Evolutionary conservation across 53 echinoderm and acorn worm species (phyloP).

Genomic region (Patiria pectinifera): DNA sequence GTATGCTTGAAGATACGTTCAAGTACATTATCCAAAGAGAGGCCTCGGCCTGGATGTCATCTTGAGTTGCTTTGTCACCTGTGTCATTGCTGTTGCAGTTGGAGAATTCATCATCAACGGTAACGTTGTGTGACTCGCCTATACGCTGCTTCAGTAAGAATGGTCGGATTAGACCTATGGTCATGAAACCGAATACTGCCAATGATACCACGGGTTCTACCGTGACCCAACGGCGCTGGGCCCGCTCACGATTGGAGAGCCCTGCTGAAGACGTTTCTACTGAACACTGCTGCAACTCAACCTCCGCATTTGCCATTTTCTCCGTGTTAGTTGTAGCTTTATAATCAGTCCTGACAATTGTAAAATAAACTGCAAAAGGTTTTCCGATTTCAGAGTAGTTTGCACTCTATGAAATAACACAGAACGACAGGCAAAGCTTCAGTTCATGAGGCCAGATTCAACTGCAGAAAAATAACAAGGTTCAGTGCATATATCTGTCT

Average conservation of each 20-base stretch:
- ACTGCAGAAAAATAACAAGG: no score
- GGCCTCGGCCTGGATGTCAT: conserved; percentile 54
- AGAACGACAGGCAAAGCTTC: no score
- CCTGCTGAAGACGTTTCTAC: no score
- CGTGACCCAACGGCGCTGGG: conserved; percentile 49
- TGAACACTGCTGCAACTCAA: neutral
- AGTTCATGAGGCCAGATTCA: no score
- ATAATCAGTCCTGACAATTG: no score
- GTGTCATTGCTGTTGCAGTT: neutral
- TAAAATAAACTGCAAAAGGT: no score
- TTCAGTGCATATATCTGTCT: no score
- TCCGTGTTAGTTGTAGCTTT: neutral
- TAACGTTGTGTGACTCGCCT: conserved; percentile 31
- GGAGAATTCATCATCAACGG: neutral
- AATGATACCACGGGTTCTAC: conserved; percentile 53
- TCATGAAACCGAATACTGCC: neutral
- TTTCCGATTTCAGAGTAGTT: no score
- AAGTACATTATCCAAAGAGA: conserved; percentile 73
- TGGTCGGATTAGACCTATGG: conserved; percentile 14
- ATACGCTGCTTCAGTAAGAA: conserved; percentile 32
- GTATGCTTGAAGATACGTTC: conserved; percentile 6
- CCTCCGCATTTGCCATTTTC: neutral
- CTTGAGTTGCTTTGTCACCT: neutral
- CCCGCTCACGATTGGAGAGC: conserved; percentile 25
- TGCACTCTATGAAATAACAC: no score